Conservation (phyloP, 1,140 invertebrate species). For the Drosophila tsacasi region DNA sequence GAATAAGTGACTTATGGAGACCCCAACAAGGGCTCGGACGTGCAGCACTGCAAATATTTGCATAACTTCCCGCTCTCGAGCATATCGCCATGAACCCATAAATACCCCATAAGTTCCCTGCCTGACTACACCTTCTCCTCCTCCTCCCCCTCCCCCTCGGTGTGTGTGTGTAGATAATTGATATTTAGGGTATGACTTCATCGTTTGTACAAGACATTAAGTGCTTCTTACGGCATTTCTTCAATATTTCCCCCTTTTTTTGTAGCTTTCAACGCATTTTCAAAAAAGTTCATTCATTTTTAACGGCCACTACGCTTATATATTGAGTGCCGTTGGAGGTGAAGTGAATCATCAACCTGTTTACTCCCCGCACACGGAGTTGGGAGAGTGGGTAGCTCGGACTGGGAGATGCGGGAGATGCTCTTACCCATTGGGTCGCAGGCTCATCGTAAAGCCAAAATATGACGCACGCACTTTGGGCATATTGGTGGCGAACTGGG, state of each 20-base stretch:
- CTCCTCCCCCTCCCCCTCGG: background rate
- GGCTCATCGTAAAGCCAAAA: conserved; percentile 78
- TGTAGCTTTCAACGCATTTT: conserved; percentile 35
- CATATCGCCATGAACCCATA: conserved; percentile 18
- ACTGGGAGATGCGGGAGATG: conserved; percentile 34
- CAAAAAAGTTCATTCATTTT: conserved; percentile 62
- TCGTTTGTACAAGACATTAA: conserved; percentile 63
- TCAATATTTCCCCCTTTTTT: conserved; percentile 9
- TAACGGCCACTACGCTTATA: conserved; percentile 28
- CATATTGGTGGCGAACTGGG: conserved; percentile 61
- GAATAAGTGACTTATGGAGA: conserved; percentile 18
- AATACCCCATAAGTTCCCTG: background rate
- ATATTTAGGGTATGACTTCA: conserved; percentile 70
- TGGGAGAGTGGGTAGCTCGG: background rate
- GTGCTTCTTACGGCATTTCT: conserved; percentile 22
- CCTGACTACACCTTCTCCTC: conserved; percentile 12
- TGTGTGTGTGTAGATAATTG: conserved; percentile 43
- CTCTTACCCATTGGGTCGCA: conserved; percentile 76
- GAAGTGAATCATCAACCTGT: conserved; percentile 65
- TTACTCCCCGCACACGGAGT: conserved; percentile 48
- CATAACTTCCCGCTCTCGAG: conserved; percentile 26
- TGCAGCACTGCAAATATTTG: conserved; percentile 59
- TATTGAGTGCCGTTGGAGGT: conserved; percentile 19
- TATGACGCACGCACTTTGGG: conserved; percentile 82
- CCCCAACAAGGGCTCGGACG: conserved; percentile 44